phyloP scores from a whole-genome alignment of 2,888 invertebrate genomes.

The Aquatica leii region DNA sequence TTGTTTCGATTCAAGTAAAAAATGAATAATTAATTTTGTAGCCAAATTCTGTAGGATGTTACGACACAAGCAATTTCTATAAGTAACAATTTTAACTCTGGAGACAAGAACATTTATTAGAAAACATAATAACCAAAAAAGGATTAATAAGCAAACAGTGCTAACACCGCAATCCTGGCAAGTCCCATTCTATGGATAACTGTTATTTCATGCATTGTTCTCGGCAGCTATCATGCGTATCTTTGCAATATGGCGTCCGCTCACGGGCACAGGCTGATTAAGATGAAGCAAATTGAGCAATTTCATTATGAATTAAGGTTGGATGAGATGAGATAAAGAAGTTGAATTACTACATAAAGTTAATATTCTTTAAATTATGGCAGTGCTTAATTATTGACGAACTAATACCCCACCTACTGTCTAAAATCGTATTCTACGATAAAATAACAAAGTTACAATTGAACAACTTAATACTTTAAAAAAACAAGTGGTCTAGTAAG shows the following conservation, averaged over 20 bases:
- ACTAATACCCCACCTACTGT: constrained; percentile 16
- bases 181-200: constrained; percentile 49
- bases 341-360: constrained; percentile 36
- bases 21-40: too few relatives aligned
- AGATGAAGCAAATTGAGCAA: constrained; percentile 45
- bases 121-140: constrained; percentile 35
- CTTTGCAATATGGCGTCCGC: constrained; percentile 42
- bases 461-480: too few relatives aligned
- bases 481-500: too few relatives aligned
- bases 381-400: constrained; percentile 36
- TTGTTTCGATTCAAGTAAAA: background rate
- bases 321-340: constrained; percentile 42
- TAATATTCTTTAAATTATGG: constrained; percentile 41
- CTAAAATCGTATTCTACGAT: constrained; percentile 14
- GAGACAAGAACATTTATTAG: constrained; percentile 27
- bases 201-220: constrained; percentile 52
- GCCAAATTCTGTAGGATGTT: background rate
- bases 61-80: constrained; percentile 22
- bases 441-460: background rate
- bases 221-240: constrained; percentile 46
- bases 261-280: constrained; percentile 42
- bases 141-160: constrained; percentile 49
- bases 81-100: constrained; percentile 20
- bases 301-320: constrained; percentile 43
- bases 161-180: constrained; percentile 48